Evolutionary conservation across 1,140 invertebrate genomes (phyloP), one percentile per base, ranked within the genome.

Genomic region (Telenomus remus): DNA sequence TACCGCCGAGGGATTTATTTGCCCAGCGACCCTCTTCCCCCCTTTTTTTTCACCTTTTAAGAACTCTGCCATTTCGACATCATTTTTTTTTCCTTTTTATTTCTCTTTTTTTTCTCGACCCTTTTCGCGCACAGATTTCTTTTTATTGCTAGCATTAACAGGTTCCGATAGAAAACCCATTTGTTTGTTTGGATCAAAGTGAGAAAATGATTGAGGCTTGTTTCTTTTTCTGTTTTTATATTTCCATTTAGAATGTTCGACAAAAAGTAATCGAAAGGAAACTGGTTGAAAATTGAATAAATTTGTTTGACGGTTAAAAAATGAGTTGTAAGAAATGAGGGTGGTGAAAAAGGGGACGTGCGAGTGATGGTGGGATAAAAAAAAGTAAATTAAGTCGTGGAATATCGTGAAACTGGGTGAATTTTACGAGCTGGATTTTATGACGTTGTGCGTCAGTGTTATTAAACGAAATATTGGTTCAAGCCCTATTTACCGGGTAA

Each of bases 381-480:
- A 59, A n/a, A 48, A 54, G 44, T 60, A 68, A 70, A 76, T 70
- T 12, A 65, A 65, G 54, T 53, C 59, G 47, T 54, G 59, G 56
- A 13, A 49, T 50, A 61, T 27, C 34, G 46, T 16, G 43, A 43
- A 69, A 15, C 59, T 37, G 39, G 42, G 65, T 27, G 61, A 76
- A 71, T 61, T 72, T 63, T 69, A 68, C 74, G 68, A 59, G 61
- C 44, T 48, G 49, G 63, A 57, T 72, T 71, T 77, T 27, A 27
- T 72, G n/a, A 61, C 57, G 65, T 66, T 57, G 68, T 75, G 77
- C 79, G 19, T 27, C 19, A 75, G 81, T 84, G 81, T 88, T 87
- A 87, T 88, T 88, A 87, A 88, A 88, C 84, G 85, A 87, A 87
- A 87, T 87, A 88, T 88, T 87, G 86, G 87, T 88, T 87, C 84